Base-by-base conservation (phyloP, 2,113 vertebrate genomes). In the Lophotis ruficrista region DNA sequence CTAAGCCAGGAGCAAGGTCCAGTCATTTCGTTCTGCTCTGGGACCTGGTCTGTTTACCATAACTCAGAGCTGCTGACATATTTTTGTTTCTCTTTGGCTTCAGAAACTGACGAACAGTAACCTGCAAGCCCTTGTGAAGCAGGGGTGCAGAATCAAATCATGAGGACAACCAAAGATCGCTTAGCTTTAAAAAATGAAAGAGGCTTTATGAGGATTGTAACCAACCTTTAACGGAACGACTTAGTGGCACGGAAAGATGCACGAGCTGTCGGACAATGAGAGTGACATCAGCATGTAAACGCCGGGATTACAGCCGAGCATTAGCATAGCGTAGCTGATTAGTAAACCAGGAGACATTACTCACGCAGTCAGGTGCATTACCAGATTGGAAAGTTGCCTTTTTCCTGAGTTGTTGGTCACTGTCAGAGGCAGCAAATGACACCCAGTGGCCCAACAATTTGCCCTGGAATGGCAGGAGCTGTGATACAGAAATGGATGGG, bases 331-430 rank as follows among this genome's bases (percentile, higher is more conserved):
- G 58, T 27, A 47, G 88, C 88, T 96, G 95, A 87, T 95, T 57
- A 89, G 84, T 23, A 92, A 89, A 65, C 37, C 95, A 71, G 77
- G 68, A 83, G 62, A 48, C 91, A 93, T 93, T 25, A 93, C 25
- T 93, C 91, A 89, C 87, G 87, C 87, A 73, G 84, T 85, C 93
- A 96, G 95, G 85, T 89, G 85, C 93, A 87, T 80, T 83, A 83
- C 68, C 71, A 86, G 79, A 45, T 80, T 93, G 93, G 84, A 73
- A 91, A 83, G 76, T 53, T 87, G 81, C 93, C 95, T 83, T 83
- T 54, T 87, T 70, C 56, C 91, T 53, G 77, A 91, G 85, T 21
- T 83, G 76, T 62, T 83, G 95, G 88, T 95, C 85, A 91, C 88
- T 80, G 91, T 75, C 61, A 93, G 91, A 91, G 21, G 91, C 85